Evolutionary conservation across 2,113 vertebrate species (phyloP).

Genomic region (Urocynchramus pylzowi): DNA sequence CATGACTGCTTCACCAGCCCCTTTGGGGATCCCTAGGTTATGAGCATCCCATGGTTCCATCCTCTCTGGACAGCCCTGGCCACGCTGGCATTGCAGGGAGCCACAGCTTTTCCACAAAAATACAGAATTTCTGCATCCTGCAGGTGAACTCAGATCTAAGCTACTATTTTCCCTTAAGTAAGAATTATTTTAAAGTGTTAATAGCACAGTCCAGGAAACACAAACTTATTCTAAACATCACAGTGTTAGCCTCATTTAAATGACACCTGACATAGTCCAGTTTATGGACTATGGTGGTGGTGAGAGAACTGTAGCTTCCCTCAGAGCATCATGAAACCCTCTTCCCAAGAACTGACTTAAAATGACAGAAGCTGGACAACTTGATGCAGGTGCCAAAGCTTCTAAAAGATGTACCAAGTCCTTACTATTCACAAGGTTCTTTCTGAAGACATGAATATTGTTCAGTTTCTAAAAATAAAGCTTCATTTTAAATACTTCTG

Average conservation of each 20-base stretch:
- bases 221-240: background rate
- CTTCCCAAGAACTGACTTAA: background rate
- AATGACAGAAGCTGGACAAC: background rate
- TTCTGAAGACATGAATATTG: background rate
- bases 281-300: rapidly evolving
- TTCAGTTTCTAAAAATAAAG: background rate
- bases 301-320: background rate
- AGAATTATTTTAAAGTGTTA: background rate
- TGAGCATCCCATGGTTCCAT: background rate
- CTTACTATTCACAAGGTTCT: background rate
- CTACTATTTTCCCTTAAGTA: background rate
- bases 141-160: background rate
- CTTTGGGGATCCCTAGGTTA: background rate
- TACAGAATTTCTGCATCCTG: rapidly evolving
- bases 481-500: background rate
- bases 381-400: background rate
- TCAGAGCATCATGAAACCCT: background rate
- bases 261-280: background rate
- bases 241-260: background rate
- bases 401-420: background rate
- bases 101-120: background rate
- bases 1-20: background rate
- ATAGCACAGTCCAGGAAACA: background rate
- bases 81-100: rapidly evolving
- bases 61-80: background rate